phyloP scores from a whole-genome alignment of 2,888 invertebrate genomes.

The Drosophila imparisetae region DNA sequence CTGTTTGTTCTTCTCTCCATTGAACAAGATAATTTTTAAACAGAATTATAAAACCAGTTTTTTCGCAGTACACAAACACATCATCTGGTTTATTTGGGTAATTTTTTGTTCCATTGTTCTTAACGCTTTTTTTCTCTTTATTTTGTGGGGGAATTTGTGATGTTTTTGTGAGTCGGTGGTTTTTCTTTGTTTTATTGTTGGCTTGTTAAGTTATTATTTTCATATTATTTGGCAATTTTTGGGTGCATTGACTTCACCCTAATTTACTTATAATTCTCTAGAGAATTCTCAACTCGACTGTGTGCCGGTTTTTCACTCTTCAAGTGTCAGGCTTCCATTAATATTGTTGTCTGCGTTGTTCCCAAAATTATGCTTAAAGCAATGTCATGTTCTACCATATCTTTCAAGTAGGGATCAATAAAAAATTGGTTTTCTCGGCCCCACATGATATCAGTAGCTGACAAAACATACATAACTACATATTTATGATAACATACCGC shows the following conservation, averaged over 20 bases:
- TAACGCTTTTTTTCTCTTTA: background rate
- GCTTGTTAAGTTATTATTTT: slow-evolving; percentile 12
- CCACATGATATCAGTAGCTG: slow-evolving; percentile 1
- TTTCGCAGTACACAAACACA: slow-evolving; percentile 1
- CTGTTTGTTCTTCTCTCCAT: slow-evolving; percentile 13
- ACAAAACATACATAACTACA: background rate
- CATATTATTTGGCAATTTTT: slow-evolving; percentile 19
- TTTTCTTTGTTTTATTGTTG: background rate
- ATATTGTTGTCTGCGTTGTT: background rate
- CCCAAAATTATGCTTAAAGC: slow-evolving; percentile 4
- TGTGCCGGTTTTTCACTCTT: background rate
- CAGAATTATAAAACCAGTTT: slow-evolving; percentile 29
- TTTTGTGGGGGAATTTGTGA: background rate
- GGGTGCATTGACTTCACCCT: slow-evolving; percentile 3
- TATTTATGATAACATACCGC: background rate
- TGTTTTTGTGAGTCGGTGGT: background rate
- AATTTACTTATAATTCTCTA: slow-evolving; percentile 14
- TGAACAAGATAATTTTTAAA: slow-evolving; percentile 1
- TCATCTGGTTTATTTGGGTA: slow-evolving; percentile 18
- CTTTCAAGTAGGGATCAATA: slow-evolving; percentile 6
- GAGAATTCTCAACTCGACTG: background rate
- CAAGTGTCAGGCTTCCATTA: background rate
- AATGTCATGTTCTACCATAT: slow-evolving; percentile 7
- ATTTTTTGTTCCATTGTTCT: slow-evolving; percentile 11
- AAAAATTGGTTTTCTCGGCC: background rate